Evolutionary conservation across 1,140 invertebrate genomes (phyloP).

Genomic region (Megathymus violae): DNA sequence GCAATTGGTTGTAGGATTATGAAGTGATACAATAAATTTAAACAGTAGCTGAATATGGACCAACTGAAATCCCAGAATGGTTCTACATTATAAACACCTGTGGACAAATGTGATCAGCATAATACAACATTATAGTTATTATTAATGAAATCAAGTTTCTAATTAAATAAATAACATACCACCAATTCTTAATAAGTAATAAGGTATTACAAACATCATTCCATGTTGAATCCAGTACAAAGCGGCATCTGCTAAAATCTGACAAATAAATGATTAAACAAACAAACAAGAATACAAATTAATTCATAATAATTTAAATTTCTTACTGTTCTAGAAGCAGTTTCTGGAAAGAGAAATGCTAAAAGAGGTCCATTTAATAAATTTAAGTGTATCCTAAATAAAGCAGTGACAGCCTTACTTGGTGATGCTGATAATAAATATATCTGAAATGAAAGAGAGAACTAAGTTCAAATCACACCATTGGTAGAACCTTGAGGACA

Average conservation of each 20-base stretch:
- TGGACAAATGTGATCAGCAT: constrained; percentile 40
- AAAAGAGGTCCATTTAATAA: constrained; percentile 95
- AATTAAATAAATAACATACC: constrained; percentile 84
- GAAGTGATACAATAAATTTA: constrained; percentile 95
- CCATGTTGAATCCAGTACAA: constrained; percentile 97
- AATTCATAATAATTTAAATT: constrained; percentile 46
- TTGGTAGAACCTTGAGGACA: too few relatives aligned
- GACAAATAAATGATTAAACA: constrained; percentile 58
- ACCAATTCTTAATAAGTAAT: constrained; percentile 93
- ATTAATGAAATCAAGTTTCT: constrained; percentile 20
- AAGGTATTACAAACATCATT: constrained; percentile 96
- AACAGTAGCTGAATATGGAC: constrained; percentile 91
- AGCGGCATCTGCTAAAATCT: constrained; percentile 95
- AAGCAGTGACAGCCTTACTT: constrained; percentile 89
- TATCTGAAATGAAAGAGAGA: constrained; percentile 88
- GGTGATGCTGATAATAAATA: constrained; percentile 94
- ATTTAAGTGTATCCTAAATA: constrained; percentile 96
- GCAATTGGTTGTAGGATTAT: constrained; percentile 91
- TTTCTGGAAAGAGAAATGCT: constrained; percentile 95
- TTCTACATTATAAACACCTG: constrained; percentile 95
- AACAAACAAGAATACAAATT: constrained; percentile 5
- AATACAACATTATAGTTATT: not conserved
- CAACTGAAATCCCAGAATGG: constrained; percentile 92
- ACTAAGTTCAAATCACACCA: constrained; percentile 18
- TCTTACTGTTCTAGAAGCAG: constrained; percentile 94